Conservation (phyloP, 2,888 invertebrate genomes). For the Junonia oenone region DNA sequence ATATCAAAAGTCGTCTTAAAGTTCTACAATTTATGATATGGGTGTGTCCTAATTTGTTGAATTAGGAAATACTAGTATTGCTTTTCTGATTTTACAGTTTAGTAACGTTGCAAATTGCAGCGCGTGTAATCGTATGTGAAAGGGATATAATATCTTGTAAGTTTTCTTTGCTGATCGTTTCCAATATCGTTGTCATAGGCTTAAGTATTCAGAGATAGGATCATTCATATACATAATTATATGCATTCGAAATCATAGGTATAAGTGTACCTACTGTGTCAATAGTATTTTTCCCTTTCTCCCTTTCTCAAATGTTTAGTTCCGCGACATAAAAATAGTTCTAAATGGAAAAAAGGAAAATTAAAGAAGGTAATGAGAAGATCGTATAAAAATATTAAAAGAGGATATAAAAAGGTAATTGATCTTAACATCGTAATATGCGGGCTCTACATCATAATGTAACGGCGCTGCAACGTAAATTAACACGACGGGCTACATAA, state of each 20-base stretch:
- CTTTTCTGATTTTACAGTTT: conserved; percentile 10
- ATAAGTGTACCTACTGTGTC: no score
- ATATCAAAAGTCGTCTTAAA: neutral
- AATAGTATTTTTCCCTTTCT: no score
- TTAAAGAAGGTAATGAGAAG: no score
- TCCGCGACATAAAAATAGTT: no score
- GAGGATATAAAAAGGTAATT: neutral
- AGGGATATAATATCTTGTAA: conserved; percentile 12
- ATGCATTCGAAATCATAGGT: no score
- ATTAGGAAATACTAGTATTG: conserved; percentile 21
- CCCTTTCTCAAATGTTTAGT: no score
- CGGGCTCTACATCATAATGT: neutral
- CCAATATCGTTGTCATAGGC: neutral
- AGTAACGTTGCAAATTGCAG: conserved; percentile 10
- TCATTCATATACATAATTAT: no score
- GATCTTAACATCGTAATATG: conserved; percentile 4
- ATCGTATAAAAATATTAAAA: no score
- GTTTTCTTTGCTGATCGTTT: conserved; percentile 8
- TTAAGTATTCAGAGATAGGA: no score
- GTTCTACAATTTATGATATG: conserved; percentile 11
- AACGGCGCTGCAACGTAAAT: conserved; percentile 6
- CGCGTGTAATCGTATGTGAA: conserved; percentile 7
- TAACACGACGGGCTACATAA: neutral
- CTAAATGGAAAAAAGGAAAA: no score
- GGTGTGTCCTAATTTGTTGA: conserved; percentile 12